Evolutionary conservation across 1,140 invertebrate species (phyloP), one percentile per base, ranked within the genome.

Genomic region (Drosophila cardini): DNA sequence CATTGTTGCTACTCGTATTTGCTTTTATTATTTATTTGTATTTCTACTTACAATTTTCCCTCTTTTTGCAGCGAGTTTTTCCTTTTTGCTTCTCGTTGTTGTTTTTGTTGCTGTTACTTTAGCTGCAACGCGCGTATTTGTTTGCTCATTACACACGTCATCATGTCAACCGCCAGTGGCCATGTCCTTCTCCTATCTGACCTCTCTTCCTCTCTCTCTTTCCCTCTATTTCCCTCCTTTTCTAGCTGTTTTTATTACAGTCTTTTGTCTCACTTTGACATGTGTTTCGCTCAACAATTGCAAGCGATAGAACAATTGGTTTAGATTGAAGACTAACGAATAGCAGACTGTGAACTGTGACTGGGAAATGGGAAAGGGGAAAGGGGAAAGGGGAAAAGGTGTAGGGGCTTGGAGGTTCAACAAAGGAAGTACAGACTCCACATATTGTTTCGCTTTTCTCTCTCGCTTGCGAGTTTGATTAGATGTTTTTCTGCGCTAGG

Each of bases 71-170:
- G 21, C 21, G 21, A 26, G 21, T 26, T 26, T 26, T 26, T 26
- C 21, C 21, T 26, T 26, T 26, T 26, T 26, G 4, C 21, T 26
- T 26, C 4, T 26, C 21, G 5, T 26, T 43, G 30, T 42, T 50
- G 18, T 43, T n/a, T n/a, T n/a, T 38, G 18, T 48, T 72, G 32
- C 46, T 45, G 30, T 40, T 42, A 11, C 65, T 48, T 34, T 63
- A 18, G 69, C 48, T 70, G 53, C 45, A 52, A 50, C 38, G 43
- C 56, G 69, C 57, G 75, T 71, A 75, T 78, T 80, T 80, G 78
- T 80, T 80, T 80, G 78, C 78, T 80, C 78, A 80, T 80, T 80
- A 80, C 78, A 80, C 78, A 80, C 78, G 75, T 80, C 78, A 78
- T 75, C 78, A 80, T 80, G 78, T 80, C 75, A 80, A 78, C 77